Evolutionary conservation across 2,113 vertebrate species (phyloP).

Genomic region (Xiphophorus maculatus): DNA sequence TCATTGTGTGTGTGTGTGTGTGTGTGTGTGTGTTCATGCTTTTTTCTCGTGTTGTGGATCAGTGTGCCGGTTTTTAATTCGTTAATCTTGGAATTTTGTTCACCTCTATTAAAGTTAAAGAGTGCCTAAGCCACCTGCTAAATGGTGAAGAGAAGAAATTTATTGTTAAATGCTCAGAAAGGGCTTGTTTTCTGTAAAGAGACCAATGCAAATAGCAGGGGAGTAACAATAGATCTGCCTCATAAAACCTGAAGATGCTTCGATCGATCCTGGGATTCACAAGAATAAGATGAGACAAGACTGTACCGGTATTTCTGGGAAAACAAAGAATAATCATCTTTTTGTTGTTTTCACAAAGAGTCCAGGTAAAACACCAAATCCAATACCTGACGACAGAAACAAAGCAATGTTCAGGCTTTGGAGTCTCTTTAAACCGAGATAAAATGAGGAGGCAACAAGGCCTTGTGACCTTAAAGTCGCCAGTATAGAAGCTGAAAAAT

Average conservation of each 20-base stretch:
- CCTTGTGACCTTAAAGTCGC: not conserved
- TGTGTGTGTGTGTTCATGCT: not conserved
- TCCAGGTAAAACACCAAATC: not conserved
- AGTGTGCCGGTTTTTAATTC: not conserved
- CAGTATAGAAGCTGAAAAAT: not conserved
- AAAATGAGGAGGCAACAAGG: not conserved
- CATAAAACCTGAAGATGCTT: not conserved
- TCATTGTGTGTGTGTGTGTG: not conserved
- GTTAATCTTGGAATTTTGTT: constrained; percentile 7
- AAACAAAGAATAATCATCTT: not conserved
- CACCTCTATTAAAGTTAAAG: not conserved
- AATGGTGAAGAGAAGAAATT: not conserved
- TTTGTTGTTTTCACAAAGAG: not conserved
- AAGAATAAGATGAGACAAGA: not conserved
- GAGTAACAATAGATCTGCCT: not conserved
- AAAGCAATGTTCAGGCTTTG: not conserved
- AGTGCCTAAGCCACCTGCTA: not conserved
- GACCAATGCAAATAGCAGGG: not conserved
- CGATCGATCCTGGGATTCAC: not conserved
- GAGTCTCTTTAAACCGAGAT: not conserved
- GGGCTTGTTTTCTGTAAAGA: not conserved
- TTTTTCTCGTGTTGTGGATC: not conserved
- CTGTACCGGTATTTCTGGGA: not conserved
- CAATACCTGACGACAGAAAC: not conserved
- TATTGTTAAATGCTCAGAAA: no score